These are phyloP conservation scores for Heliconius himera DNA, from an alignment of 1,140 invertebrate species.

Conservation along the genomic window DNA sequence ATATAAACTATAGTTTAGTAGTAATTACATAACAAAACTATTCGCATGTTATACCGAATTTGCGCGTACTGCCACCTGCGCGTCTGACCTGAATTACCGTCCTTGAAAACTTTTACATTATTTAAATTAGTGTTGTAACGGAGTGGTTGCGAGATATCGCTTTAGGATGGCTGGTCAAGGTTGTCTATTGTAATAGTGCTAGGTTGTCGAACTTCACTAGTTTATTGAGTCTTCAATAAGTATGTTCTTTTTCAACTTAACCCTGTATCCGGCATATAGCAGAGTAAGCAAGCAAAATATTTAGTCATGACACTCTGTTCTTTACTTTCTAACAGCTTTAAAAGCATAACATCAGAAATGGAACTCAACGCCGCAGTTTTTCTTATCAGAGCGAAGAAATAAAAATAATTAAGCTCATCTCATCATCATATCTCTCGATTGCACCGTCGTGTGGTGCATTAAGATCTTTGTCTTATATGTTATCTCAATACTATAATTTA, in stretches of 20 bases:
- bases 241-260: neutral
- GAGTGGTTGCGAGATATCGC: slow-evolving; percentile 21
- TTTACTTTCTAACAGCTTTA: too few relatives aligned
- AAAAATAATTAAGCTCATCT: too few relatives aligned
- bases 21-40: slow-evolving; percentile 57
- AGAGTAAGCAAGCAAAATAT: neutral
- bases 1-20: slow-evolving; percentile 45
- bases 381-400: too few relatives aligned
- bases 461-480: too few relatives aligned
- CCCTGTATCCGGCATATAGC: neutral
- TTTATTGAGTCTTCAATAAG: neutral
- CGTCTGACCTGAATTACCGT: slow-evolving; percentile 36
- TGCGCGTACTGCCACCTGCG: slow-evolving; percentile 36
- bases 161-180: slow-evolving; percentile 27
- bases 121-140: slow-evolving; percentile 32
- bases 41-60: slow-evolving; percentile 47
- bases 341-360: too few relatives aligned
- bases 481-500: too few relatives aligned
- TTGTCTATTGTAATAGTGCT: slow-evolving; percentile 22
- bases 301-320: too few relatives aligned
- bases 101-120: slow-evolving; percentile 49
- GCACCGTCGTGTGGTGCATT: too few relatives aligned
- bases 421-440: too few relatives aligned
- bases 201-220: slow-evolving; percentile 15
- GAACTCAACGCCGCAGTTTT: too few relatives aligned